A percentile compares a stretch with the other conserved stretches of the same genome.
Conservation (phyloP, 1,140 invertebrate genomes). For the Drosophila busckii region DNA sequence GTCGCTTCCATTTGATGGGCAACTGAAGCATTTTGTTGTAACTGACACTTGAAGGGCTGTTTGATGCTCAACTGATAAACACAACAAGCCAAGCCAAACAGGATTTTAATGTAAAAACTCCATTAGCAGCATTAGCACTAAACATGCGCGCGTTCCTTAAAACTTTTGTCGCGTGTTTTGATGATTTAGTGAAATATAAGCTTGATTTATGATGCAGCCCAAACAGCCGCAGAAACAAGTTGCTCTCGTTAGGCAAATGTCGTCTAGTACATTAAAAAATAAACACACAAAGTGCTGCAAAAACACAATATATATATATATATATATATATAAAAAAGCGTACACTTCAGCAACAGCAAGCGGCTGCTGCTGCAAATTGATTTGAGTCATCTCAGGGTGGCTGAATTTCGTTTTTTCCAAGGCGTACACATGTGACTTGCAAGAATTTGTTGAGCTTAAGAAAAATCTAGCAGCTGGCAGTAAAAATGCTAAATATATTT, state of each 20-base stretch:
- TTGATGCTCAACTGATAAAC: slow-evolving; percentile 37
- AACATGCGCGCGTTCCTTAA: slow-evolving; percentile 16
- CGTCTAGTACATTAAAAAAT: slow-evolving; percentile 49
- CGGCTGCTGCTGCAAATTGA: slow-evolving; percentile 73
- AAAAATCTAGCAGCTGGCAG: no score
- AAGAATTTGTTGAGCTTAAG: no score
- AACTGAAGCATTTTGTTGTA: slow-evolving; percentile 73
- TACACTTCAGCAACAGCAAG: slow-evolving; percentile 50
- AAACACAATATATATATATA: slow-evolving; percentile 24
- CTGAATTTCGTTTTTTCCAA: slow-evolving; percentile 33
- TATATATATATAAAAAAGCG: slow-evolving; percentile 24
- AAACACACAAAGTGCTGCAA: slow-evolving; percentile 26
- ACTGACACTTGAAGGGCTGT: slow-evolving; percentile 75
- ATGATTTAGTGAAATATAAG: slow-evolving; percentile 78
- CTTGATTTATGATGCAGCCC: slow-evolving; percentile 71
- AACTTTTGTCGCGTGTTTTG: slow-evolving; percentile 64
- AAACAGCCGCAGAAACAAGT: slow-evolving; percentile 44
- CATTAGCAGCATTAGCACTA: slow-evolving; percentile 60
- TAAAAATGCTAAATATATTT: no score
- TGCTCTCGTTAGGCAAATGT: slow-evolving; percentile 9
- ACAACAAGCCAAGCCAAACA: slow-evolving; percentile 25
- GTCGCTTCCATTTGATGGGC: slow-evolving; percentile 42
- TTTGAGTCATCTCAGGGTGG: slow-evolving; percentile 76
- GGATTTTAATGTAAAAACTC: slow-evolving; percentile 66
- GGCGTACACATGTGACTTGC: slow-evolving; percentile 22